Percentiles rank a stretch among this genome's conserved stretches.
phyloP scores from a whole-genome alignment of 2,888 invertebrate species.

The Andrena fulva region DNA sequence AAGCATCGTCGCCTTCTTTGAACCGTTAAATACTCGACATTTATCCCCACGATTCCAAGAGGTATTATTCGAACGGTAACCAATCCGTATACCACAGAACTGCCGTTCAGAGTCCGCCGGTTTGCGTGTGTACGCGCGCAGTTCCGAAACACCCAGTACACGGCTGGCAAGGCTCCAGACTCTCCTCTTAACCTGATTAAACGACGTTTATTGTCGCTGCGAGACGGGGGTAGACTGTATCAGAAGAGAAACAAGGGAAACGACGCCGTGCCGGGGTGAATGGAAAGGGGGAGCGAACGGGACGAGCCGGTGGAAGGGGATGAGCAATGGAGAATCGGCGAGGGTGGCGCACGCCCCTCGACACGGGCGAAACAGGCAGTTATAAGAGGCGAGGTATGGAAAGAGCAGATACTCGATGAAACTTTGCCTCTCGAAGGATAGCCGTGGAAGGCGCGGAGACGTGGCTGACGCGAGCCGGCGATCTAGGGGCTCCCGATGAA shows the following conservation, averaged over 20 bases:
- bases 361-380: slow-evolving; percentile 16
- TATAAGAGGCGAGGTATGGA: slow-evolving; percentile 24
- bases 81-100: slow-evolving; percentile 1
- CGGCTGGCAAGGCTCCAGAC: slow-evolving; percentile 60
- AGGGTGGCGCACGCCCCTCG: slow-evolving; percentile 4
- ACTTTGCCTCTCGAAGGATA: slow-evolving; percentile 34
- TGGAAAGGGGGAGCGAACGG: slow-evolving; percentile 4
- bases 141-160: slow-evolving; percentile 24
- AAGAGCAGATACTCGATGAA: slow-evolving; percentile 54
- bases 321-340: neutral
- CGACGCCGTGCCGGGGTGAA: slow-evolving; percentile 6
- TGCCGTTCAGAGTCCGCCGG: neutral
- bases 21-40: neutral
- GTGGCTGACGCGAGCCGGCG: slow-evolving; percentile 36
- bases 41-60: neutral
- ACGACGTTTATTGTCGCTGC: slow-evolving; percentile 75
- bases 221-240: slow-evolving; percentile 38
- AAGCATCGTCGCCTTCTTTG: neutral
- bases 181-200: slow-evolving; percentile 79
- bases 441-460: neutral
- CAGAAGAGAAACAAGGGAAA: slow-evolving; percentile 37
- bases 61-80: neutral
- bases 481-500: slow-evolving; percentile 39
- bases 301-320: slow-evolving; percentile 1
- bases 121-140: neutral